These are phyloP conservation scores for Meles meles DNA, from an alignment of 2,113 vertebrate species.

Conservation along the genomic window DNA sequence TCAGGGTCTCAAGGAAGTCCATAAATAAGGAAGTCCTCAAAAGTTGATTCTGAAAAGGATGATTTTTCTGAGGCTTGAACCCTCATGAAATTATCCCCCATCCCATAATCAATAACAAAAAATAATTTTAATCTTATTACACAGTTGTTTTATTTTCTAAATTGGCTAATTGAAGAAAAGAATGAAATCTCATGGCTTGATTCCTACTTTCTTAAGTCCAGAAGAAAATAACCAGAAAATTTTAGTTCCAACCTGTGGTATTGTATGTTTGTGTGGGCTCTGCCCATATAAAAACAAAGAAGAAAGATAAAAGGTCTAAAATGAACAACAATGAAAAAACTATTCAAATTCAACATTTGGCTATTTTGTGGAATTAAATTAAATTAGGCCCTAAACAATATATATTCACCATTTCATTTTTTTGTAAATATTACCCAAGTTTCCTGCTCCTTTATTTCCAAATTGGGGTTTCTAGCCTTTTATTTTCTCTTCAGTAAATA, in stretches of 20 bases:
- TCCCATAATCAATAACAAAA: neutral
- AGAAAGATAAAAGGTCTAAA: neutral
- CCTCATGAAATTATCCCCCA: no score
- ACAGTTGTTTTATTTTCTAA: neutral
- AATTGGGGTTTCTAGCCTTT: neutral
- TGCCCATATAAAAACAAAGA: neutral
- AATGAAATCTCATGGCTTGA: neutral
- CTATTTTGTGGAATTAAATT: neutral
- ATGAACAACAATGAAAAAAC: neutral
- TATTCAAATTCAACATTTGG: neutral
- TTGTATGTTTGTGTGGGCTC: neutral
- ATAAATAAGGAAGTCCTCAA: neutral
- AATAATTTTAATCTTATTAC: neutral
- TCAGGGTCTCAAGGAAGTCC: neutral
- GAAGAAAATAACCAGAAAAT: neutral
- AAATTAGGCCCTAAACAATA: neutral
- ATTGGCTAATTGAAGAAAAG: neutral
- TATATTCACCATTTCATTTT: neutral
- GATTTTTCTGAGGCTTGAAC: neutral
- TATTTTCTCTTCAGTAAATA: neutral
- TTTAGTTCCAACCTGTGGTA: neutral
- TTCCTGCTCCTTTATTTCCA: neutral
- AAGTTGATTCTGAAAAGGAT: neutral
- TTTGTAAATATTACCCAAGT: neutral
- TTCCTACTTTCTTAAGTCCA: neutral